Evolutionary conservation across 2,113 vertebrate genomes (phyloP).

Genomic region (Aegithalos caudatus): DNA sequence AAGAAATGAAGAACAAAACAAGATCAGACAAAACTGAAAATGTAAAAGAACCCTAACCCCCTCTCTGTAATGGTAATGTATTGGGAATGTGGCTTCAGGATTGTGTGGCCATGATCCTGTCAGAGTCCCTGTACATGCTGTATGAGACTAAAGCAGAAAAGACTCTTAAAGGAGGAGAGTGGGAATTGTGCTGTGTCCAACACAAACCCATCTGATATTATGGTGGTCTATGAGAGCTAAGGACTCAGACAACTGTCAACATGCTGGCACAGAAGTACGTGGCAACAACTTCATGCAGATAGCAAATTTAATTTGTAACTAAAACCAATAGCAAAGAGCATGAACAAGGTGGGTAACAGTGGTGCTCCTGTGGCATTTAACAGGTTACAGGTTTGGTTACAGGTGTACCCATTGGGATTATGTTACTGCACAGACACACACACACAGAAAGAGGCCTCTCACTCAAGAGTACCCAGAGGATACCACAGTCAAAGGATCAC

Average conservation of each 20-base stretch:
- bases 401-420: neutral
- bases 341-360: neutral
- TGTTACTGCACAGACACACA: neutral
- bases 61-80: neutral
- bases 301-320: neutral
- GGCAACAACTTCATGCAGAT: neutral
- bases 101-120: neutral
- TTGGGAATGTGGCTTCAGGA: neutral
- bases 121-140: no score
- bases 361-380: neutral
- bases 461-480: neutral
- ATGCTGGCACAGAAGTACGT: neutral
- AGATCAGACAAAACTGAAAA: accelerated
- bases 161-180: neutral
- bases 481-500: neutral
- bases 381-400: neutral
- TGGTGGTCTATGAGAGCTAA: accelerated
- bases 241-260: neutral
- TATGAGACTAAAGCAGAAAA: no score
- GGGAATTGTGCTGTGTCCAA: neutral
- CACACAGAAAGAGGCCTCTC: neutral
- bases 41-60: accelerated
- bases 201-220: neutral
- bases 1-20: neutral
- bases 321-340: neutral